Conservation (phyloP, 2,888 invertebrate species). For the Watsonalla binaria region DNA sequence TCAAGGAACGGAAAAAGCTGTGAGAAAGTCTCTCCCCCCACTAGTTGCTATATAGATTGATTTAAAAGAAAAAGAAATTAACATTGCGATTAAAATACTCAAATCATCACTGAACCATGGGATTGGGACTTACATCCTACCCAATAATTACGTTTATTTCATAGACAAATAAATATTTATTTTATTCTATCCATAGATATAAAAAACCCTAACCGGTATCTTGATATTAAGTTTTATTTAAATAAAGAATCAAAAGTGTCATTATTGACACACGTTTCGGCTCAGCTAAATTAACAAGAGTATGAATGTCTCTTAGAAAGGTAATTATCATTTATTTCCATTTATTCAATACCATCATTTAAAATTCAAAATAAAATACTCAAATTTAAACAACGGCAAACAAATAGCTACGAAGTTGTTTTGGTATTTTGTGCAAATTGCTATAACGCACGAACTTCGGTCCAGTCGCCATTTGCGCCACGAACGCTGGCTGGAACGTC, state of each 20-base stretch:
- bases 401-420: constrained; percentile 50
- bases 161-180: no score
- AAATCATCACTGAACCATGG: no score
- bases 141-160: no score
- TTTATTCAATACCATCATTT: constrained; percentile 17
- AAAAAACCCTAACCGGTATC: constrained; percentile 8
- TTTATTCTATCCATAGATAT: not conserved
- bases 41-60: no score
- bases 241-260: constrained; percentile 35
- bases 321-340: constrained; percentile 42
- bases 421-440: constrained; percentile 32
- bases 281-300: constrained; percentile 74
- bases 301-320: constrained; percentile 65
- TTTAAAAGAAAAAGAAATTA: no score
- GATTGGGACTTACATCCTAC: no score
- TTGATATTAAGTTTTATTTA: constrained; percentile 17
- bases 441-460: constrained; percentile 49
- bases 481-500: constrained; percentile 58
- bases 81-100: no score
- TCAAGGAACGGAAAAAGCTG: no score
- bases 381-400: constrained; percentile 39
- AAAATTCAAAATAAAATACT: constrained; percentile 12
- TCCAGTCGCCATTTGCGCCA: constrained; percentile 77
- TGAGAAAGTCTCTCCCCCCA: no score
- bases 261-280: constrained; percentile 66